Evolutionary conservation across 1,140 invertebrate species (phyloP).

Genomic region (Drosophila mauritiana): DNA sequence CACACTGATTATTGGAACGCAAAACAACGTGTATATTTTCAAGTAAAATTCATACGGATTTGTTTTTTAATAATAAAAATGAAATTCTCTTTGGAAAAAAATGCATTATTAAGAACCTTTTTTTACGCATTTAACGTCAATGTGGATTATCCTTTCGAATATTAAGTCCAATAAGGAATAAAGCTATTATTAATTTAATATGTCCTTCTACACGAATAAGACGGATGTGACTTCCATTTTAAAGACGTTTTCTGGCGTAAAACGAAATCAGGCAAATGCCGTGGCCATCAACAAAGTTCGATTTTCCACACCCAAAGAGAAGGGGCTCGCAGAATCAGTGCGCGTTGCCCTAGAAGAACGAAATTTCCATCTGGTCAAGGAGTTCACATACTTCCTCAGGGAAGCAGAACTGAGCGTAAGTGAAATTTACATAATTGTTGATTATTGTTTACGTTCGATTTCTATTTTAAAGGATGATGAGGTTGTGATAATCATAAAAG

Average conservation of each 20-base stretch:
- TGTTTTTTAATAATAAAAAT: too few species aligned
- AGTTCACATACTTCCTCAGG: conserved; percentile 63
- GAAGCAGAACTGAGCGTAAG: conserved; percentile 51
- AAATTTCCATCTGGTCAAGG: conserved; percentile 67
- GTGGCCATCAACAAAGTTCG: conserved; percentile 73
- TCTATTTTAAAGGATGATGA: conserved; percentile 85
- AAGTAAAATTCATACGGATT: too few species aligned
- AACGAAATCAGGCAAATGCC: conserved; percentile 66
- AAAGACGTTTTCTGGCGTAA: conserved; percentile 58
- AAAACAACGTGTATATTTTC: too few species aligned
- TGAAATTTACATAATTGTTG: not conserved
- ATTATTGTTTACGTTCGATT: not conserved
- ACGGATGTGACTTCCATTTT: conserved; percentile 70
- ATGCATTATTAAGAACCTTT: too few species aligned
- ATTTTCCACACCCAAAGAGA: conserved; percentile 62
- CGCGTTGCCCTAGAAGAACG: conserved; percentile 54
- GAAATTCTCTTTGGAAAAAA: too few species aligned
- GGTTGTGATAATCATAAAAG: conserved; percentile 85
- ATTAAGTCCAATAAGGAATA: too few species aligned
- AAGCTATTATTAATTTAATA: not conserved
- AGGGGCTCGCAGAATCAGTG: conserved; percentile 62
- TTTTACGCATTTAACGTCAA: too few species aligned
- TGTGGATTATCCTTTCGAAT: too few species aligned
- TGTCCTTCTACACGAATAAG: conserved; percentile 74
- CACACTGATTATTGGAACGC: too few species aligned